phyloP scores from a whole-genome alignment of 1,140 invertebrate species.

The Eulimnadia texana region DNA sequence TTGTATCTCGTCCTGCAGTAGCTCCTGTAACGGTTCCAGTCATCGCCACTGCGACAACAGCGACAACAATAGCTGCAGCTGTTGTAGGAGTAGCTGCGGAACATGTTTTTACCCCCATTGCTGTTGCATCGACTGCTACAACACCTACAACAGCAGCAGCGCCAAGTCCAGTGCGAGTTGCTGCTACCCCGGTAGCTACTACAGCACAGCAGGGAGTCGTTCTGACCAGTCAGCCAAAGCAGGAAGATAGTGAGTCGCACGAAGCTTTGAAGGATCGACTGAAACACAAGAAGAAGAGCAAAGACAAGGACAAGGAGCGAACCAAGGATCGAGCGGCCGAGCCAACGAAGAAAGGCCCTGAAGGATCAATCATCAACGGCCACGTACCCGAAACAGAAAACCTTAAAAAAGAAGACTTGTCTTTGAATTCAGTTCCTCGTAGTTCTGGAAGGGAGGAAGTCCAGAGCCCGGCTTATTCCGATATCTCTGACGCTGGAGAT shows the following conservation, averaged over 20 bases:
- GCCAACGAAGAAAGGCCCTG: neutral
- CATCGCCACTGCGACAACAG: neutral
- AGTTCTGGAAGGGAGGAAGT: constrained; percentile 48
- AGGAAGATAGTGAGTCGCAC: neutral
- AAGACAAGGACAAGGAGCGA: constrained; percentile 27
- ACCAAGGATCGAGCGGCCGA: constrained; percentile 8
- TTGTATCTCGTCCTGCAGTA: no score
- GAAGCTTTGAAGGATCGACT: constrained; percentile 27
- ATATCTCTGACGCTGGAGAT: constrained; percentile 80
- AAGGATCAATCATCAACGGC: neutral
- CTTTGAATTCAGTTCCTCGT: constrained; percentile 17
- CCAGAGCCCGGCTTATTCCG: constrained; percentile 86
- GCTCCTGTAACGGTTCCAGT: no score
- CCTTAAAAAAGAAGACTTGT: constrained; percentile 15
- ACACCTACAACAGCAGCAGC: constrained; percentile 18
- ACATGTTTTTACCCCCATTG: constrained; percentile 9
- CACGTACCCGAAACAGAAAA: constrained; percentile 4
- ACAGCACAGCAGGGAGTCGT: constrained; percentile 14
- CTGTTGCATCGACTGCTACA: neutral
- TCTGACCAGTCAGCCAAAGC: constrained; percentile 10
- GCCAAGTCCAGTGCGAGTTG: constrained; percentile 7
- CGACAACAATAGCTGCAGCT: neutral
- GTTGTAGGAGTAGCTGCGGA: neutral
- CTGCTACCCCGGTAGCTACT: constrained; percentile 17
- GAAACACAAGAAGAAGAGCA: constrained; percentile 32